phyloP scores from a whole-genome alignment of 2,113 vertebrate species.

The Mola mola region DNA sequence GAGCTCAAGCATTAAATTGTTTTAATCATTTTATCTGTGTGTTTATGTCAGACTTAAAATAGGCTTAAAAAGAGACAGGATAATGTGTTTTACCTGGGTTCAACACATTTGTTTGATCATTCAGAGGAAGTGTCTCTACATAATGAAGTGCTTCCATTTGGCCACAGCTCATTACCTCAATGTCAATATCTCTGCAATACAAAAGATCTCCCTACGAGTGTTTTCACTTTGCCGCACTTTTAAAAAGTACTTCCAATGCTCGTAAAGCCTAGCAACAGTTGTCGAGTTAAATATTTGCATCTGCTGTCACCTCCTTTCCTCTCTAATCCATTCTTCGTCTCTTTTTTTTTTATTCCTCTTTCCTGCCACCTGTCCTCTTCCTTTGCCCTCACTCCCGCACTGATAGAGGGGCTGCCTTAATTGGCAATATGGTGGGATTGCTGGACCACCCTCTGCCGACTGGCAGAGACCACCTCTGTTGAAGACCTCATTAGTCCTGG shows the following conservation, averaged over 20 bases:
- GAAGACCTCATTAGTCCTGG: conserved; percentile 58
- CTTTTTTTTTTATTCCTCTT: conserved; percentile 16
- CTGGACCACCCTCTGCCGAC: conserved; percentile 33
- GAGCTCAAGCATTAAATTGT: not conserved
- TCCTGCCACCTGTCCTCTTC: conserved; percentile 37
- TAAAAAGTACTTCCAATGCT: not conserved
- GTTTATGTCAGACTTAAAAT: not conserved
- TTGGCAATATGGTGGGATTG: conserved; percentile 25
- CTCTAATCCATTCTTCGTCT: not conserved
- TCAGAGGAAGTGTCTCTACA: conserved; percentile 9
- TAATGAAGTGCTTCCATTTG: conserved; percentile 19
- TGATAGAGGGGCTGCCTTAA: conserved; percentile 26
- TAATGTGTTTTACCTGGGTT: conserved; percentile 34
- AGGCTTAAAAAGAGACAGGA: conserved; percentile 5
- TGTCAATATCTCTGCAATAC: conserved; percentile 9
- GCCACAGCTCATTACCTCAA: conserved; percentile 35
- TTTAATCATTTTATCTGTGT: conserved; percentile 3
- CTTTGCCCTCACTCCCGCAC: not conserved
- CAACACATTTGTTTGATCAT: conserved; percentile 34
- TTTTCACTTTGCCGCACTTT: not conserved
- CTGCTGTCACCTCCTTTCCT: too few relatives aligned
- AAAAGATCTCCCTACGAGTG: not conserved
- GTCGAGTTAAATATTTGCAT: too few relatives aligned
- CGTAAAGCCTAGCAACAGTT: too few relatives aligned
- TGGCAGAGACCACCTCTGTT: conserved; percentile 31